Evolutionary conservation across 2,113 vertebrate species (phyloP), one percentile per base, ranked within the genome.

Genomic region (Calypte anna): DNA sequence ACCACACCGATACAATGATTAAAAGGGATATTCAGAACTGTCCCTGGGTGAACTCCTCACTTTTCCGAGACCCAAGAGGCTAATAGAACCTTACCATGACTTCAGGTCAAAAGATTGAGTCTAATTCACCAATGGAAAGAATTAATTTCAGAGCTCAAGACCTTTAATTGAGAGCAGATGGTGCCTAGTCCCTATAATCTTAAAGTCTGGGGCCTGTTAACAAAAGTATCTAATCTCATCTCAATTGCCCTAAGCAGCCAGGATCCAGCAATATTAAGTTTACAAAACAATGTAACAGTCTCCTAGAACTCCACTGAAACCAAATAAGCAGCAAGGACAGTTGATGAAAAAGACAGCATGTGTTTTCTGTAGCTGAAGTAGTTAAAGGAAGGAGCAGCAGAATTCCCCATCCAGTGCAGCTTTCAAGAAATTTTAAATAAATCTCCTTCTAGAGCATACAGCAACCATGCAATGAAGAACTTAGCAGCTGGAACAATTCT

Each of bases 111-210:
- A 88, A 93, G 91, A 96, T 44, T 91, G 88, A 96, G 85, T 96
- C 90, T 96, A 96, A 96, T 91, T 90, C 93, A 97, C 94, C 80
- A 94, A 91, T 95, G 94, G 94, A 95, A 91, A 76, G 93, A 96
- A 96, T 90, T 94, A 88, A 97, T 97, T 95, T 91, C 82, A 93
- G 91, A 94, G 88, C 94, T 95, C 78, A 84, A 38, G 91, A 91
- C 88, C 94, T 95, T 96, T 96, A 97, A 96, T 93, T 96, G 94
- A 86, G 88, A 96, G 88, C 94, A 96, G 95, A 96, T 93, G 94
- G 93, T 96, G 91, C 91, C 93, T 86, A 81, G 61, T 94, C 68
- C 86, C 80, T 83, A 76, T 84, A 93, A 96, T 95, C 94, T 91
- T 96, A 70, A 96, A 95, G 92, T 96, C 95, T 95, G 93, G 82